phyloP scores from a whole-genome alignment of 92 coral and sea anemone species.

The Heteractis magnifica region DNA sequence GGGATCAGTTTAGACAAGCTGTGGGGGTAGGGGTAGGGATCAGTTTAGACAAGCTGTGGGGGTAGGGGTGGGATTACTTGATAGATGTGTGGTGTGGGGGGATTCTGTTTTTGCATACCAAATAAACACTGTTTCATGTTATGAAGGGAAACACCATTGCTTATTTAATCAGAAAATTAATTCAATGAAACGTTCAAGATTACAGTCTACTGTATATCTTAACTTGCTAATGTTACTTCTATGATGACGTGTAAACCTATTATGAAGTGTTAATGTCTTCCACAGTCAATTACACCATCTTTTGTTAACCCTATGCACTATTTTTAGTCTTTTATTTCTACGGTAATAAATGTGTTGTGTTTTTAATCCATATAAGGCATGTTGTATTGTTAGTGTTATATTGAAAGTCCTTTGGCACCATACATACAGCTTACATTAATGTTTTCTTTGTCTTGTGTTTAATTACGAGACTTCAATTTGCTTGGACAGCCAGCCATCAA shows the following conservation, averaged over 20 bases:
- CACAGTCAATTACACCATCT: neutral
- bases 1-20: neutral
- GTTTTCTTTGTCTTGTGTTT: too few relatives aligned
- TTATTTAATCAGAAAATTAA: too few relatives aligned
- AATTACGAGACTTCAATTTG: too few relatives aligned
- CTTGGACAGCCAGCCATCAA: neutral
- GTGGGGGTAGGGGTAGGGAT: neutral
- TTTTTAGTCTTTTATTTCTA: neutral
- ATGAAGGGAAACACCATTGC: too few relatives aligned
- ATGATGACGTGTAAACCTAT: too few relatives aligned
- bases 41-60: neutral
- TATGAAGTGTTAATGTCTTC: neutral
- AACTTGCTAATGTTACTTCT: too few relatives aligned
- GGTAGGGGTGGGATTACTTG: neutral
- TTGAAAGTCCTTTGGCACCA: neutral
- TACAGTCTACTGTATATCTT: too few relatives aligned
- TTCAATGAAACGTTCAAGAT: too few relatives aligned
- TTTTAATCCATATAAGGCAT: neutral
- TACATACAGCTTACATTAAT: neutral
- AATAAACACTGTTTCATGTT: too few relatives aligned
- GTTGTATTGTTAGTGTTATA: neutral
- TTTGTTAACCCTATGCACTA: neutral
- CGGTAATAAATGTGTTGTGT: too few relatives aligned
- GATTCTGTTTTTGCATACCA: too few relatives aligned
- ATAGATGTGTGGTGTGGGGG: too few relatives aligned